Base-by-base conservation (phyloP, 2,113 vertebrate species). In the Phocoena phocoena region DNA sequence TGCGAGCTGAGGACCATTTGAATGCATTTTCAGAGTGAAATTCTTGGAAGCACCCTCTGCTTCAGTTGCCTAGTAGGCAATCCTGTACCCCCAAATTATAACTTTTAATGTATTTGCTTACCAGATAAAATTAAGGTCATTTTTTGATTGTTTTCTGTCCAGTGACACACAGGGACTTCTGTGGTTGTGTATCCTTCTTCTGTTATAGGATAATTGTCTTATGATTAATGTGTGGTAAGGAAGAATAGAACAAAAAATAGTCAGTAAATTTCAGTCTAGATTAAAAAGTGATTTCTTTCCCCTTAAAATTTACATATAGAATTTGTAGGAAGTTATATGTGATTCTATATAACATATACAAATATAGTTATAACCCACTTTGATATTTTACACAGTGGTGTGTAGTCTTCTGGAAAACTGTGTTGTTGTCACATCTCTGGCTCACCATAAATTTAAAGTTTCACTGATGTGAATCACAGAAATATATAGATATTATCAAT, bases 71-170 rank as follows among this genome's bases (percentile, higher is more conserved):
- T 84, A 70, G 23, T 26, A 77, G 38, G 21, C 50, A 80, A 36
- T 36, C 23, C 44, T 65, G 1, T 6, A 21, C 41, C 47, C 18
- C 55, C 3, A n/a, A 91, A 50, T 13, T 47, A n/a, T 73, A 50
- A 65, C 7, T 80, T 74, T 93, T 36, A 53, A 44, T 80, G 3
- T 8, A 20, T 74, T 93, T 93, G 93, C 60, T 70, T 95, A 68
- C 3, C 87, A 80, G 41, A 60, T 60, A 90, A 93, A 89, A 88
- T 74, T 74, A 81, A 96, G 58, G 55, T 80, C 17, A 94, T 50
- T 13, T 71, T 44, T 63, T 62, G 20, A 71, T 44, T 83, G 33
- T 63, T 67, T 31, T 88, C 26, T 18, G 7, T 84, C 44, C 47
- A 41, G 1, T 68, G 65, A 60, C 20, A 26, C 7, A 74, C 18